Evolutionary conservation across 2,113 vertebrate genomes (phyloP).

Genomic region (Menidia beryllina): DNA sequence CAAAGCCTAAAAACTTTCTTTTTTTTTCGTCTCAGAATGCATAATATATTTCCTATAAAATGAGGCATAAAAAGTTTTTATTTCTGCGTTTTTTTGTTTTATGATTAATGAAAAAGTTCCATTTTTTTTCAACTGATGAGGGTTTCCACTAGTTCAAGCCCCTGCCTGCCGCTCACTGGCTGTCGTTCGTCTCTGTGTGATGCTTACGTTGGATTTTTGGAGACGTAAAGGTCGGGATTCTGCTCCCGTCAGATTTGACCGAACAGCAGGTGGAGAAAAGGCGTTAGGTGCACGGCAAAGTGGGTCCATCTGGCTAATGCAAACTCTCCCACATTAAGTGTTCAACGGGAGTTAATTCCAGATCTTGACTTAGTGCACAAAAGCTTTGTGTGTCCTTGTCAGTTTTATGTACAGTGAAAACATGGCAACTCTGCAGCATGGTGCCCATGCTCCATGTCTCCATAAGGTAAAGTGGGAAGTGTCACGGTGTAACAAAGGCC

Average conservation of each 20-base stretch:
- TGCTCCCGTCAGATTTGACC: not conserved
- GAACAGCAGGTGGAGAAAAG: not conserved
- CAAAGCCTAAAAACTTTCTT: too few species aligned
- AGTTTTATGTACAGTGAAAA: not conserved
- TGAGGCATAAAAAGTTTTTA: too few species aligned
- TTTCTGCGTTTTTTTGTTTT: too few species aligned
- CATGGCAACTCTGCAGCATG: not conserved
- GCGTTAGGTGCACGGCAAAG: too few species aligned
- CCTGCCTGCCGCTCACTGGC: too few species aligned
- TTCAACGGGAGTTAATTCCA: not conserved
- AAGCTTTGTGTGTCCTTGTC: not conserved
- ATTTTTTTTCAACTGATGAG: too few species aligned
- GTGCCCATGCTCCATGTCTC: not conserved
- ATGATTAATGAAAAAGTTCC: too few species aligned
- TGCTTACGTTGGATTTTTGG: too few species aligned
- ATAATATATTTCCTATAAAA: too few species aligned
- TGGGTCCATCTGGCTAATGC: not conserved
- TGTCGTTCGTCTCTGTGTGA: too few species aligned
- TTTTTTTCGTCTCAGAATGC: too few species aligned
- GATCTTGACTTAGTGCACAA: not conserved
- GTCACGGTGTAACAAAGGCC: slow-evolving; percentile 17
- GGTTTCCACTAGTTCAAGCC: too few species aligned
- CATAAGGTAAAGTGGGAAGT: slow-evolving; percentile 39
- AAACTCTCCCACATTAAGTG: not conserved
- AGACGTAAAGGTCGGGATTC: not conserved